Base-by-base conservation (phyloP, 2,888 invertebrate genomes). In the Drosophila kuntzei region DNA sequence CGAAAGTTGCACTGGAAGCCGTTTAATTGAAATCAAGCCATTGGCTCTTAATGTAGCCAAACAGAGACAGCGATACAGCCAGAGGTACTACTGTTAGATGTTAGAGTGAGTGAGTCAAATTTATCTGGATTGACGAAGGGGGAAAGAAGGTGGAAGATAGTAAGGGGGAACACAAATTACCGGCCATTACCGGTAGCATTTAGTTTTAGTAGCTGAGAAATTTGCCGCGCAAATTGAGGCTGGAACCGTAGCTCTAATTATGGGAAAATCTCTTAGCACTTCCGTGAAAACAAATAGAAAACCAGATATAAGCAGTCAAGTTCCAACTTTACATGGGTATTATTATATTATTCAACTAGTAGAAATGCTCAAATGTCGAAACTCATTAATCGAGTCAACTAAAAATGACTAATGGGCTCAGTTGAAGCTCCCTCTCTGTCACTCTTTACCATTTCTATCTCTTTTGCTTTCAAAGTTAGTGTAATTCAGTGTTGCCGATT, bases 381-480 rank as follows among this genome's bases (percentile, higher is more conserved):
- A 76, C 80, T 54, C 88, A 90, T 90, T 90, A 84, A 89, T 86
- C 84, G 84, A 80, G 87, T 90, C 86, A 82, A 82, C 83, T 83
- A 68, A 74, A 85, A 83, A 70, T 85, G 77, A 82, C 86, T 84
- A 87, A 89, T 85, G 87, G 76, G 68, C 58, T 39, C 39, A 41
- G 34, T 54, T 67, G 63, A 46, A 3, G 25, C n/a, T 32, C 51
- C 37, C 39, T 62, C 68, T 46, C 22, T 43, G 11, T 27, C 16
- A 18, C 44, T 22, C 34, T n/a, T 8, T 41, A 14, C 14, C 61
- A 3, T 3, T 36, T 37, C 3, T 16, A 4, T 34, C 9, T 11
- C 34, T 22, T 18, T 16, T 32, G 14, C 11, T 1, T 20, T 29
- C 20, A 20, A 22, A 25, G 25, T 0, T 25, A 7, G 2, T 29